Base-by-base conservation (phyloP, 2,113 vertebrate genomes). In the Campylomormyrus numenius region DNA sequence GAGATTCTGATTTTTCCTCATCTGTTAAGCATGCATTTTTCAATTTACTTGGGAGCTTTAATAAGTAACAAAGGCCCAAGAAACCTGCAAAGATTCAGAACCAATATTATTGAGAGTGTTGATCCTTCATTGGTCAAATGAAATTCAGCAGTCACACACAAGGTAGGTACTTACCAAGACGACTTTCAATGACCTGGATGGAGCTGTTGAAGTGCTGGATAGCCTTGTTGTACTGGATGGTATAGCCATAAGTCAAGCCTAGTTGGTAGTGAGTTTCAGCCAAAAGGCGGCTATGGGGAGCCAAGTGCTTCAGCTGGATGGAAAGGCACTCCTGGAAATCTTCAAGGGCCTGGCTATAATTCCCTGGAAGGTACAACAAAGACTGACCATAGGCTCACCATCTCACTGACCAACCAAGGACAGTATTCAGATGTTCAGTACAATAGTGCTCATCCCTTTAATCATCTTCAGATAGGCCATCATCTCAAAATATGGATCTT, bases 211-310 rank as follows among this genome's bases (percentile, higher is more conserved):
- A 98, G 91, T 97, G 97, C 91, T 96, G 70, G 1, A 98, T 94
- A 0, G 98, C 97, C 90, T 95, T 91, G 0, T 95, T 94, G 17
- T 97, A 97, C 94, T 98, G 95, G 24, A 93, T 93, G 90, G 96
- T 97, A 86, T 98, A 96, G 91, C 95, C 95, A 91, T 96, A 97
- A 0, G 97, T 97, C 92, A 98, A 93, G 0, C 98, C 98, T 21
- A 99, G 93, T 93, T 99, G 97, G 93, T 99, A 99, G 93, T 98
- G 96, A 0, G 97, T 99, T 94, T 99, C 98, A 0, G 98, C 98
- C 0, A 99, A 95, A 52, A 99, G 96, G 15, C 98, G 96, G 93
- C 98, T 98, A 0, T 99, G 97, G 3, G 96, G 91, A 85, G 97
- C 97, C 91, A 99, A 93, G 94, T 98, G 96, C 74, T 97, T 97